Evolutionary conservation across 2,888 invertebrate species (phyloP).

Genomic region (Dolomedes plantarius): DNA sequence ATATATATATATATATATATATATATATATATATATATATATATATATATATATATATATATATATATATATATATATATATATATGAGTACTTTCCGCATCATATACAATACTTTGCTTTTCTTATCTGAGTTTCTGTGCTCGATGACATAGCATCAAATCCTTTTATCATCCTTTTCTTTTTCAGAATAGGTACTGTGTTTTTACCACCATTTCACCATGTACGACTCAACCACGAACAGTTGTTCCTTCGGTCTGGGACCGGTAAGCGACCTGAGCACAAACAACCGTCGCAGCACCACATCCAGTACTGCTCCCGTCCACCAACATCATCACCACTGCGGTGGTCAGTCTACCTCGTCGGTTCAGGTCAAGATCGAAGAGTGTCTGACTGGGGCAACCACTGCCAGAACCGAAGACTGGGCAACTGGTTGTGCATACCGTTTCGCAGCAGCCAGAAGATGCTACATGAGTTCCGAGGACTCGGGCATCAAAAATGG

Average conservation of each 20-base stretch:
- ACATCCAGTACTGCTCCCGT: neutral
- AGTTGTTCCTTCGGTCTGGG: constrained; percentile 62
- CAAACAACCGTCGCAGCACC: constrained; percentile 9
- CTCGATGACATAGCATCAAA: too few species aligned
- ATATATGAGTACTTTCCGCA: too few species aligned
- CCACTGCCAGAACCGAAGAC: constrained; percentile 23
- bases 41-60: too few species aligned
- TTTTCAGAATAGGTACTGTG: too few species aligned
- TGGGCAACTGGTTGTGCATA: constrained; percentile 63
- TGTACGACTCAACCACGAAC: constrained; percentile 64
- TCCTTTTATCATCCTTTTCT: too few species aligned
- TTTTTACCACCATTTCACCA: neutral
- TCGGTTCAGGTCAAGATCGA: constrained; percentile 66
- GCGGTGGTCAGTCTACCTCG: constrained; percentile 10
- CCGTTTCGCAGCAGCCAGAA: constrained; percentile 40
- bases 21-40: too few species aligned
- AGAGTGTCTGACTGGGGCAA: constrained; percentile 47
- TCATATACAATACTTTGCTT: too few species aligned
- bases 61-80: too few species aligned
- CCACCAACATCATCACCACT: neutral
- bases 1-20: too few species aligned
- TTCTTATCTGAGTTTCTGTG: too few species aligned
- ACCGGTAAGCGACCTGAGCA: constrained; percentile 47
- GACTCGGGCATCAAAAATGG: constrained; percentile 20
- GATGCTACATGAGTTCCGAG: constrained; percentile 53